Percentiles rank a stretch among this genome's conserved stretches.
Evolutionary conservation across 2,888 invertebrate genomes (phyloP).

Genomic region (Heterodera filipjevi): DNA sequence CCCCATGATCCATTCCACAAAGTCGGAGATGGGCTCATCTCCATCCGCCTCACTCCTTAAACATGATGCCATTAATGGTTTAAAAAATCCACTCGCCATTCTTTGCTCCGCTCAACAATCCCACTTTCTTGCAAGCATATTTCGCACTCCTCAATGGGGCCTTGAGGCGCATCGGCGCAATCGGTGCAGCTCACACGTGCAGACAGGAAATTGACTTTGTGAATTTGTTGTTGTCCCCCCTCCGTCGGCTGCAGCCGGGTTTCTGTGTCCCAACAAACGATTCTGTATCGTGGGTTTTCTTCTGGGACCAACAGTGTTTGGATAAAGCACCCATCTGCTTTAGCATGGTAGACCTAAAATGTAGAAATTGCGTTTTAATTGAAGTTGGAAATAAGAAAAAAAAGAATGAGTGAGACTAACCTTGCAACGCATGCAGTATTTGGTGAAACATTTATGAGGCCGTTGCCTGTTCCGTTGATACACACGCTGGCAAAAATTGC

Average conservation of each 20-base stretch:
- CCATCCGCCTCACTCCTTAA: background rate
- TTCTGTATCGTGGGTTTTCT: background rate
- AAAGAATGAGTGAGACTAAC: too few relatives aligned
- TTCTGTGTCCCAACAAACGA: background rate
- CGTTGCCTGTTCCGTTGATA: background rate
- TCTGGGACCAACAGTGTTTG: background rate
- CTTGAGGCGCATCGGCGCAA: background rate
- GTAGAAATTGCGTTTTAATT: background rate
- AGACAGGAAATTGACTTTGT: background rate
- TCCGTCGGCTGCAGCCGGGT: background rate
- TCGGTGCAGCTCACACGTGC: background rate
- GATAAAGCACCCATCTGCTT: background rate
- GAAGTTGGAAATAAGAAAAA: too few relatives aligned
- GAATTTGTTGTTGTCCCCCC: background rate
- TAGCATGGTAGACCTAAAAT: background rate
- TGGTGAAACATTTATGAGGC: background rate
- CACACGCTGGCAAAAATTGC: background rate
- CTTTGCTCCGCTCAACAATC: background rate
- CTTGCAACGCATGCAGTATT: background rate
- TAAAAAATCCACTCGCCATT: background rate
- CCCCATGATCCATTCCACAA: background rate
- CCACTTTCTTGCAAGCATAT: background rate
- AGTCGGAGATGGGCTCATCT: background rate
- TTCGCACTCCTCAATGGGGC: background rate
- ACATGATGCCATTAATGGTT: background rate